Evolutionary conservation across 2,888 invertebrate genomes (phyloP), one percentile per base, ranked within the genome.

Genomic region (Andrena camellia): DNA sequence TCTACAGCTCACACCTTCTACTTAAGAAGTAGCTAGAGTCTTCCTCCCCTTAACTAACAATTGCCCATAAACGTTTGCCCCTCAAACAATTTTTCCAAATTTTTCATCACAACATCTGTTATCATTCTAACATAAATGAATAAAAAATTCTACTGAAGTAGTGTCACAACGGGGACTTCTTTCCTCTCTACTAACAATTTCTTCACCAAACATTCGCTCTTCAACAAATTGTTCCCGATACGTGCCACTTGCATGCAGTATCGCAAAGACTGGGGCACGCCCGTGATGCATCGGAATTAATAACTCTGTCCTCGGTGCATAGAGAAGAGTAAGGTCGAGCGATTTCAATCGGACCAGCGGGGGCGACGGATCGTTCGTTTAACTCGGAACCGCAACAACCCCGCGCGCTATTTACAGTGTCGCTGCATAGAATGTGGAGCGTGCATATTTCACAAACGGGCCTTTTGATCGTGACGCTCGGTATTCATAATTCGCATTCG

Each of bases 401-500:
- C 59, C 64, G 72, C 81, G 64, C 64, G 72, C 42, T 81, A 78
- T 78, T 81, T 72, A 78, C 78, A 29, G 72, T 62, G 71, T 50
- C 63, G 64, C 33, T 35, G 31, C 48, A 26, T 48, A 64, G 69
- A 69, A 64, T 59, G 70, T 66, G 7, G 35, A 59, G 42, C 52
- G 20, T 64, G 59, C 20, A 31, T 52, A 77, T 70, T 80, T 80
- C 23, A 66, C 76, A 17, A 52, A 80, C 64, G 64, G 29, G 33
- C 48, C 70, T 63, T 80, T 70, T 42, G 59, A 80, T 52, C 59
- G 52, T 13, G 62, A 17, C 20, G 23, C 60, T 8, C n/a, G 33
- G 72, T 70, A 80, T 80, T 77, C 77, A 10, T 52, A 66, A 66
- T 70, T 76, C 68, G 54, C 33, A 57, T 64, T 50, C 62, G 26